phyloP scores from a whole-genome alignment of 2,113 vertebrate genomes.

The Nettapus auritus region DNA sequence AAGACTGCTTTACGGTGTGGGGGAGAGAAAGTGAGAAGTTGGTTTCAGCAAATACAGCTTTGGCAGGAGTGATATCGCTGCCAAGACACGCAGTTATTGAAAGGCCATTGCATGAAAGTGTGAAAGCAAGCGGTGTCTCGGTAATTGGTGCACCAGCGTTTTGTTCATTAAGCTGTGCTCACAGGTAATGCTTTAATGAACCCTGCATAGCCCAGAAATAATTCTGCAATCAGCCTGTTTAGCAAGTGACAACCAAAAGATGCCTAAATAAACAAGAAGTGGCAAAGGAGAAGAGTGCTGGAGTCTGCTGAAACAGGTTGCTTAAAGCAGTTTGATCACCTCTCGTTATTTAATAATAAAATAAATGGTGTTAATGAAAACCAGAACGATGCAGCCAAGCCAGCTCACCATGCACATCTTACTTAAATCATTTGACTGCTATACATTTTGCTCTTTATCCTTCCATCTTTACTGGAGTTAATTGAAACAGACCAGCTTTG shows the following conservation, averaged over 20 bases:
- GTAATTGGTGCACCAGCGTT: background rate
- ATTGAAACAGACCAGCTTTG: accelerated
- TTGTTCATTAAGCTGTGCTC: background rate
- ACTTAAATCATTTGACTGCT: background rate
- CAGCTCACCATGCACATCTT: background rate
- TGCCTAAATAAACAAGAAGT: background rate
- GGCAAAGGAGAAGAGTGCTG: background rate
- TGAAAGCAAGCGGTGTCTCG: background rate
- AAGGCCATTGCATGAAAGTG: accelerated
- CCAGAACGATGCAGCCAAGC: background rate
- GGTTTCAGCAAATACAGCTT: background rate
- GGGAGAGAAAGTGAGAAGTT: background rate
- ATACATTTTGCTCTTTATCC: background rate
- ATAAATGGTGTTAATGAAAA: background rate
- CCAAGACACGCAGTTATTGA: background rate
- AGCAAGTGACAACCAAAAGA: background rate
- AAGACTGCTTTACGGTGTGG: background rate
- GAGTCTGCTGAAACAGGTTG: background rate
- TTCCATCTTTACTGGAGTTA: background rate
- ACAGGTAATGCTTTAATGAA: background rate
- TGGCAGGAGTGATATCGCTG: background rate
- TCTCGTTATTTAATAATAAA: background rate
- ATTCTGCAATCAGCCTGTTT: background rate
- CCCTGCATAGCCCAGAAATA: background rate
- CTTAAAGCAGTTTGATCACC: background rate